Conservation (phyloP, 2,888 invertebrate genomes). For the Deilephila elpenor region DNA sequence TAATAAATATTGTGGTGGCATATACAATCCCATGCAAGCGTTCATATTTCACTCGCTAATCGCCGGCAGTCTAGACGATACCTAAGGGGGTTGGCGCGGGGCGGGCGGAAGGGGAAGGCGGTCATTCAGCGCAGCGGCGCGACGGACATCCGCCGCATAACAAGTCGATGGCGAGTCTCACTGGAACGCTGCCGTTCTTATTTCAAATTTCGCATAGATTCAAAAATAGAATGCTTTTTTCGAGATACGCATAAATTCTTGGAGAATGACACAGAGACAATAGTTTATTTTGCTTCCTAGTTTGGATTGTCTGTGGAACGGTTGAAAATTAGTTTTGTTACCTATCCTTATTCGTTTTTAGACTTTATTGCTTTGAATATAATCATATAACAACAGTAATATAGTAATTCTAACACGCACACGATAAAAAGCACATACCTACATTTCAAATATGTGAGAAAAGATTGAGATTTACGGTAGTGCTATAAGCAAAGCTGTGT, state of each 20-base stretch:
- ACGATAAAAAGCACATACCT: neutral
- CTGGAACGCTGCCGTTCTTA: slow-evolving; percentile 69
- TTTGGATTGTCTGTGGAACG: neutral
- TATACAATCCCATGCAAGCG: slow-evolving; percentile 12
- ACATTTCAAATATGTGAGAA: neutral
- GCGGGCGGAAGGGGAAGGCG: slow-evolving; percentile 80
- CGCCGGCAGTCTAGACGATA: slow-evolving; percentile 44
- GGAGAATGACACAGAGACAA: neutral
- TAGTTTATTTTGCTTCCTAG: neutral
- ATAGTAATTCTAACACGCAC: neutral
- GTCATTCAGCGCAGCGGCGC: slow-evolving; percentile 85
- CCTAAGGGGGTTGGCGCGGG: slow-evolving; percentile 51
- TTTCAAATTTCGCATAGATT: slow-evolving; percentile 74
- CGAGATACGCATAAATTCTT: slow-evolving; percentile 32
- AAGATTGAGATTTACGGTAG: slow-evolving; percentile 15
- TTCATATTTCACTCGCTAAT: slow-evolving; percentile 42
- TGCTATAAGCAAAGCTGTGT: slow-evolving; percentile 12
- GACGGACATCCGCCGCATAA: slow-evolving; percentile 85
- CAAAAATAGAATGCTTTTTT: slow-evolving; percentile 60
- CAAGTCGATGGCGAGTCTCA: slow-evolving; percentile 81
- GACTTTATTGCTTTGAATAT: neutral
- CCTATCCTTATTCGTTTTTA: neutral
- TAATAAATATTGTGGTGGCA: slow-evolving; percentile 7
- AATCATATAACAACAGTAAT: neutral
- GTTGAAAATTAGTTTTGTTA: neutral